phyloP scores from a whole-genome alignment of 30 jellyfish, hydroid and myxozoan genomes.

The Hydractinia echinata region DNA sequence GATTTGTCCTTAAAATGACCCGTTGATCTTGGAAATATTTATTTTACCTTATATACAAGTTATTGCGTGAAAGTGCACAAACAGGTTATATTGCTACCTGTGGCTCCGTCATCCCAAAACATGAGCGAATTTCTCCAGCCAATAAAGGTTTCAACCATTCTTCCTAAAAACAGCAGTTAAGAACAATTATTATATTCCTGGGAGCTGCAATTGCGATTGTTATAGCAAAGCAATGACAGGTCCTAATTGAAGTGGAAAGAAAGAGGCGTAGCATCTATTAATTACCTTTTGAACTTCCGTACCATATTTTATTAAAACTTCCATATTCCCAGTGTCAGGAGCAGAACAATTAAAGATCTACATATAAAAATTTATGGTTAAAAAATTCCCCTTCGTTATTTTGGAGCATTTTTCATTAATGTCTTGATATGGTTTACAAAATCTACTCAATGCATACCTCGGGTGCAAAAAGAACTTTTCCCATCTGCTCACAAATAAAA shows the following conservation, averaged over 20 bases:
- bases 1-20: no score
- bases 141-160: slow-evolving; percentile 78
- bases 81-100: slow-evolving; percentile 12
- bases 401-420: no score
- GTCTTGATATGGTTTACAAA: background rate
- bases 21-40: no score
- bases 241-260: no score
- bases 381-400: background rate
- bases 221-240: no score
- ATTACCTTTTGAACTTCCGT: slow-evolving; percentile 82
- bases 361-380: background rate
- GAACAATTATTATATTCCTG: no score
- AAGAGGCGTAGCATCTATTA: background rate
- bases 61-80: no score
- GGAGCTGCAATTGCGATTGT: no score
- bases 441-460: slow-evolving; percentile 43
- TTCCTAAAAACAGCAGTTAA: slow-evolving; percentile 33
- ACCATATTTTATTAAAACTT: slow-evolving; percentile 78
- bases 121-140: slow-evolving; percentile 78
- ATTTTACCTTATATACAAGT: no score
- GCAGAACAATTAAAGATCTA: slow-evolving; percentile 92
- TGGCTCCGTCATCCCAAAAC: slow-evolving; percentile 98
- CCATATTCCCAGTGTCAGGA: slow-evolving; percentile 97
- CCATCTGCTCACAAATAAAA: slow-evolving; percentile 86
- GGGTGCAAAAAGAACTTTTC: slow-evolving; percentile 76